Conservation (phyloP, 30 jellyfish, hydroid and myxozoan genomes). For the Phacellophora camtschatica region DNA sequence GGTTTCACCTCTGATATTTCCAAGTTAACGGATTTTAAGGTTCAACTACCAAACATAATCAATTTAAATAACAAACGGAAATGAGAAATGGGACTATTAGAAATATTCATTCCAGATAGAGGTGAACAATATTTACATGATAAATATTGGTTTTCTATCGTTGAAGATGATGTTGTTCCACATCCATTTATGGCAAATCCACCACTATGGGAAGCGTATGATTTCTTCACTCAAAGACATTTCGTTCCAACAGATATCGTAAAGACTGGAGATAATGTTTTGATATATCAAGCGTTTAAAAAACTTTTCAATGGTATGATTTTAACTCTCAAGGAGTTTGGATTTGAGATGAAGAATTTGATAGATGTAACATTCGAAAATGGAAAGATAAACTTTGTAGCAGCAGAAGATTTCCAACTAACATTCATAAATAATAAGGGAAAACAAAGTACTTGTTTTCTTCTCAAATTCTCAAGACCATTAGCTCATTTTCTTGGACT, state of each 20-base stretch:
- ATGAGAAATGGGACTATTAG: conserved; percentile 34
- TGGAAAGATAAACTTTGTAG: not conserved
- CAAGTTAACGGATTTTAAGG: not conserved
- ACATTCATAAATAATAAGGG: too few species aligned
- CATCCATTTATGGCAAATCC: too few species aligned
- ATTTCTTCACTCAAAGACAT: not conserved
- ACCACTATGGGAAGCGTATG: too few species aligned
- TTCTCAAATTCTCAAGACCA: not conserved
- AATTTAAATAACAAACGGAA: not conserved
- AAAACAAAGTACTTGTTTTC: not conserved
- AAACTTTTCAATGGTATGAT: too few species aligned
- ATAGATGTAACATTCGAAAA: not conserved
- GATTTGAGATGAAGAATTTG: too few species aligned
- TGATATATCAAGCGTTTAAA: not conserved
- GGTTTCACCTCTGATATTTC: too few species aligned
- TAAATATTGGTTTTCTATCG: conserved; percentile 14
- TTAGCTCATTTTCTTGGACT: not conserved
- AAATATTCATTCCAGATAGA: conserved; percentile 3
- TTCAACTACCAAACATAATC: not conserved
- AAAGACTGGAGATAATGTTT: not conserved
- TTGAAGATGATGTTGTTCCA: not conserved
- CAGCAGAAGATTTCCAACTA: not conserved
- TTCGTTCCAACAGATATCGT: not conserved
- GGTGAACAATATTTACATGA: not conserved
- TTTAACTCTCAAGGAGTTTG: too few species aligned